phyloP scores from a whole-genome alignment of 2,113 vertebrate species.

The Clarias batrachus region DNA sequence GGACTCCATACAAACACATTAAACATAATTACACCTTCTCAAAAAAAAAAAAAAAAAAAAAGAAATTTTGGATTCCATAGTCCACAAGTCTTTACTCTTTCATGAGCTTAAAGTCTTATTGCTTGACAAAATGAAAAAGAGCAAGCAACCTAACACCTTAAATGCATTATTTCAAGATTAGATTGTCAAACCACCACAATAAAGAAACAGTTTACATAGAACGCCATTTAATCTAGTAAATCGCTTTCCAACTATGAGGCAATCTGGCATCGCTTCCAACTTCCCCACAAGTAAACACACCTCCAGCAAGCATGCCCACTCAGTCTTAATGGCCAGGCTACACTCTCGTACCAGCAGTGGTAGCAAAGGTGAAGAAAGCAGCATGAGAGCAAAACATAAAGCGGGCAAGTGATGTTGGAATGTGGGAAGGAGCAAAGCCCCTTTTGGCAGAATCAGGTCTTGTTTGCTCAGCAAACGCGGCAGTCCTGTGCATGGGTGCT shows the following conservation, averaged over 20 bases:
- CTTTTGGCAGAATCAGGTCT: conserved; percentile 74
- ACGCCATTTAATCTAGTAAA: conserved; percentile 3
- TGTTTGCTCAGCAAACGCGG: conserved; percentile 97
- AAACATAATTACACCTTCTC: neutral
- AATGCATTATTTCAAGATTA: conserved; percentile 15
- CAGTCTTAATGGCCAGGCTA: conserved; percentile 15
- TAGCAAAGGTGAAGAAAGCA: conserved; percentile 58
- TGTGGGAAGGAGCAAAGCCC: conserved; percentile 67
- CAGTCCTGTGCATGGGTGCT: conserved; percentile 72
- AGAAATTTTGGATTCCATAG: neutral
- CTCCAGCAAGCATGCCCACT: conserved; percentile 26
- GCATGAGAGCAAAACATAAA: conserved; percentile 55
- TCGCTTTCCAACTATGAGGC: conserved; percentile 51
- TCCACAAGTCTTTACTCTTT: neutral
- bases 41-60: neutral
- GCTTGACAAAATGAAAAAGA: neutral
- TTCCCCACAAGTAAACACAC: conserved; percentile 37
- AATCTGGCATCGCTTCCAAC: conserved; percentile 43
- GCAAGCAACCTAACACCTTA: neutral
- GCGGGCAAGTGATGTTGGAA: conserved; percentile 71
- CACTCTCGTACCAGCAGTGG: conserved; percentile 43
- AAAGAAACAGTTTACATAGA: neutral
- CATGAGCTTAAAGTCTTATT: neutral
- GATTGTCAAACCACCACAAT: conserved; percentile 22
- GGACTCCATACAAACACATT: neutral